Conservation (phyloP, 2,888 invertebrate species). For the Omphaloscelis lunosa region DNA sequence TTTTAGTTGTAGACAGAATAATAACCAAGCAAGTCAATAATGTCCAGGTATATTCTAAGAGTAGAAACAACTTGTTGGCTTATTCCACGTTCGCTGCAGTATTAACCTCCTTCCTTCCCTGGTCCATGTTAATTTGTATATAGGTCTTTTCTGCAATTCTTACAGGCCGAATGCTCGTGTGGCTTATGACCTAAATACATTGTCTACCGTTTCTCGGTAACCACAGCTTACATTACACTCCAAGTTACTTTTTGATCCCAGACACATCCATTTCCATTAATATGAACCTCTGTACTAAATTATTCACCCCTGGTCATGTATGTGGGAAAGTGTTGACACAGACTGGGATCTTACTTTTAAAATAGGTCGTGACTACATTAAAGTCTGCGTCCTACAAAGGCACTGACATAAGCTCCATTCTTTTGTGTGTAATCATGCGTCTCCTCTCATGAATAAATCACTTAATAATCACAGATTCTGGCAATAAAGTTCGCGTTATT, state of each 20-base stretch:
- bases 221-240: neutral
- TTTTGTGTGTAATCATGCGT: constrained; percentile 63
- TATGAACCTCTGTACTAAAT: constrained; percentile 23
- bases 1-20: neutral
- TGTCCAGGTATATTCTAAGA: neutral
- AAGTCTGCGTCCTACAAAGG: constrained; percentile 49
- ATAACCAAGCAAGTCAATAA: neutral
- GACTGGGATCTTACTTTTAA: constrained; percentile 53
- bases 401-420: constrained; percentile 54
- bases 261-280: constrained; percentile 32
- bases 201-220: neutral
- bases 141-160: neutral
- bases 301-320: constrained; percentile 37
- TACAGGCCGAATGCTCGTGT: neutral
- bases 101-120: neutral
- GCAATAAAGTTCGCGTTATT: constrained; percentile 61
- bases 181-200: neutral
- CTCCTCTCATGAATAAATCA: constrained; percentile 63
- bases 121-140: neutral
- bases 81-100: neutral
- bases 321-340: constrained; percentile 57
- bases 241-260: constrained; percentile 6
- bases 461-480: constrained; percentile 62
- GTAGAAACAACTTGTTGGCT: neutral
- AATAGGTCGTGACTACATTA: constrained; percentile 62